phyloP scores from a whole-genome alignment of 2,797 vertebrate genomes.

The Myiotriccus ornatus region DNA sequence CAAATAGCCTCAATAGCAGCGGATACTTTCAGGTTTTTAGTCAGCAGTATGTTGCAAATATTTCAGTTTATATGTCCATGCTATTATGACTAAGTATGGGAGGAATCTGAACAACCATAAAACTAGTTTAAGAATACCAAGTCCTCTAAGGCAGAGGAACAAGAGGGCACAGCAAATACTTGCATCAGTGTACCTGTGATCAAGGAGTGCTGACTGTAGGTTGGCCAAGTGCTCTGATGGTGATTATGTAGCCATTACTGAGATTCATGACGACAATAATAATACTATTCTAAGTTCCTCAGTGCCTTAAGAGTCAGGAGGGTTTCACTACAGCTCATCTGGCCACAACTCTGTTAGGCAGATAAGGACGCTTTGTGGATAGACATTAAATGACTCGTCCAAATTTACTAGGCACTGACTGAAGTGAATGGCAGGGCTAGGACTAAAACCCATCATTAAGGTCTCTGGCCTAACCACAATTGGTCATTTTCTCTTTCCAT shows the following conservation, averaged over 20 bases:
- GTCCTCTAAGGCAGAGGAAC: background rate
- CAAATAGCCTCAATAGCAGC: background rate
- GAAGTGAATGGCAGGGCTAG: background rate
- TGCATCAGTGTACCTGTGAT: background rate
- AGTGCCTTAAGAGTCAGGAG: background rate
- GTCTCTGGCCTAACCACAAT: background rate
- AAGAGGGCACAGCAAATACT: background rate
- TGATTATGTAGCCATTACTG: background rate
- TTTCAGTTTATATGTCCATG: background rate
- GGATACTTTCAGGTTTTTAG: background rate
- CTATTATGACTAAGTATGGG: background rate
- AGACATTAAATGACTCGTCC: background rate
- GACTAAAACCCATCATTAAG: background rate
- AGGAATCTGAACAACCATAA: background rate
- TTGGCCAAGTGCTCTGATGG: background rate
- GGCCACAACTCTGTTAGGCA: background rate
- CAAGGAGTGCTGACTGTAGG: background rate
- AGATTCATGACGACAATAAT: background rate
- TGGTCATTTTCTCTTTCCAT: background rate
- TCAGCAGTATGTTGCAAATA: background rate
- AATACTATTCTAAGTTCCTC: background rate
- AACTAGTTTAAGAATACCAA: background rate
- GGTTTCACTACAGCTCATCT: background rate
- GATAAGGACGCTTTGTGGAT: background rate
- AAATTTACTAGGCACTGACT: background rate